Base-by-base conservation (phyloP, 2,888 invertebrate species). In the Drosophila recens region DNA sequence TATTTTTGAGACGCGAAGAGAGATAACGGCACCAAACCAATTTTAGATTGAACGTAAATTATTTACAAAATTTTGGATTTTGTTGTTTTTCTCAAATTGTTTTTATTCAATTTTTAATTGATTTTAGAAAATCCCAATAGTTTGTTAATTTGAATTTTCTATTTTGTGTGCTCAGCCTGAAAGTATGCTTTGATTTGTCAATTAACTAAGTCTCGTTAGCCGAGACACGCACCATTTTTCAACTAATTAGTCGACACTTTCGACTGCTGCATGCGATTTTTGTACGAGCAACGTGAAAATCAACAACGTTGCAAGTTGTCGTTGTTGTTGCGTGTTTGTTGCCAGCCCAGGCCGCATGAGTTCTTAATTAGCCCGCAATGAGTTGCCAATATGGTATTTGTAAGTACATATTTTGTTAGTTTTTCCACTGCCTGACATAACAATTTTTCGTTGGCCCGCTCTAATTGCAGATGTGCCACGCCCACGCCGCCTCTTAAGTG, bases 331-430 rank as follows among this genome's bases (percentile, higher is more conserved):
- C 49, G 45, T 74, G 51, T 73, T 61, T 49, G 67, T 10, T 67
- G 30, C 8, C 30, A 30, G 30, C 4, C 34, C 34, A 36, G 57
- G 30, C 65, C 67, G 75, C 84, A 80, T 74, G 75, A 87, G 83
- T 70, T 88, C 87, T 75, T 85, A 85, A 85, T 85, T 85, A 80
- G 87, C 75, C 79, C 72, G 75, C 81, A 88, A 80, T 88, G 88
- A 80, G 79, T 80, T 83, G 88, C 68, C 75, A 36, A 83, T 84
- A 86, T 58, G 48, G 65, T 34, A 36, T 58, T 58, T 52, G 68
- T 59, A 57, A 77, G 74, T 78, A 53, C 78, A 78, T 65, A 63
- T 67, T 72, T 74, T 52, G 61, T 72, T 52, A 58, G 56, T 71
- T 69, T 66, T 62, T 65, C 34, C n/a, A 27, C 52, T 17, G 8